These are phyloP conservation scores for Macaria notata DNA, from an alignment of 2,888 invertebrate species.

Conservation along the genomic window DNA sequence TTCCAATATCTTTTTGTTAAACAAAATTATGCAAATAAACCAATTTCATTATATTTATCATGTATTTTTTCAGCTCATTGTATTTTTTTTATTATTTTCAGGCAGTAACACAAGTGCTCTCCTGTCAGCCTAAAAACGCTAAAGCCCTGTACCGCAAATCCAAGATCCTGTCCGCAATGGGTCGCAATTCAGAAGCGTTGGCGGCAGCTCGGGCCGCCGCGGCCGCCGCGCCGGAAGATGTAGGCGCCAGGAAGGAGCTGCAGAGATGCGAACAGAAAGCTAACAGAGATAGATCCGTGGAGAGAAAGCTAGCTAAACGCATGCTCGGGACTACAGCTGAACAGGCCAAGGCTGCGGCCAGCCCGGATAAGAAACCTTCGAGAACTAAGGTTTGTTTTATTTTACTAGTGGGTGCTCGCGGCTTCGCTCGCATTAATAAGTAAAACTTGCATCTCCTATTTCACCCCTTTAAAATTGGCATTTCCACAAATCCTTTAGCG, in stretches of 20 bases:
- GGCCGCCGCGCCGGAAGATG: conserved; percentile 65
- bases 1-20: no score
- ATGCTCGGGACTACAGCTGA: conserved; percentile 60
- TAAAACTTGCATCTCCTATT: no score
- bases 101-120: conserved; percentile 91
- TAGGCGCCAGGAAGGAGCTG: conserved; percentile 66
- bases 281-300: conserved; percentile 72
- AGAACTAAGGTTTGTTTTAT: conserved; percentile 55
- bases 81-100: conserved; percentile 45
- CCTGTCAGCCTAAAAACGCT: conserved; percentile 92
- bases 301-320: conserved; percentile 73
- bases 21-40: no score
- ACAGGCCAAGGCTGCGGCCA: conserved; percentile 25
- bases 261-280: conserved; percentile 60
- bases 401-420: no score
- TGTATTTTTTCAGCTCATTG: background rate
- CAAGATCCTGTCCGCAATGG: conserved; percentile 71
- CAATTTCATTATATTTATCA: no score
- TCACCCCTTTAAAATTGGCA: no score
- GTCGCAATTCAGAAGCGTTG: conserved; percentile 87
- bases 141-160: conserved; percentile 94
- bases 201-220: conserved; percentile 74
- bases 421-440: no score
- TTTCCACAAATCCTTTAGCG: no score
- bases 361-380: conserved; percentile 66